Evolutionary conservation across 2,797 vertebrate species (phyloP), one percentile per base, ranked within the genome.

Genomic region (Gallinago solitaria): DNA sequence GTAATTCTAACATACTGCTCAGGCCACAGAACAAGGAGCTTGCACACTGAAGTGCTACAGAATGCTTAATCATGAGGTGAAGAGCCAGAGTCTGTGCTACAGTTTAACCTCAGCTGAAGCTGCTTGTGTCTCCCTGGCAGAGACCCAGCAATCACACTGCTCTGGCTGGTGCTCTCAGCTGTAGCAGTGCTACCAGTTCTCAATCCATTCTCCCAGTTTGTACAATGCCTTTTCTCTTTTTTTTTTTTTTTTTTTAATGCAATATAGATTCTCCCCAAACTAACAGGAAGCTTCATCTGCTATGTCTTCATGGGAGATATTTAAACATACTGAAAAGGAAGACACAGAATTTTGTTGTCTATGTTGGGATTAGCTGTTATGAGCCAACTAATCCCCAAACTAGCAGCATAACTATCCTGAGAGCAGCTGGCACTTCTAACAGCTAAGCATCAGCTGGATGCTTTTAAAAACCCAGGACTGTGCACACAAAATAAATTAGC

Each of bases 181-280:
- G 32, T 7, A 35, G 4, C 5, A 12, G 5, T 9, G 32, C 39
- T 24, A 50, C 13, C 0, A 0, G 25, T 21, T 37, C 47, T 23
- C 47, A 47, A 79, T 35, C 11, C 7, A 16, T 60, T 37, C n/a
- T 69, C 32, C 15, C 5, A 32, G 28, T 82, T 50, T 37, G 21
- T 12, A 53, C 28, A 61, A 50, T 6, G 18, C 3, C 11, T 69
- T 81, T 51, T 41, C 9, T 83, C 6, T 35, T 10, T 43, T 27
- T 50, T 51, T 16, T 30, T 28, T 51, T 30, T 28, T 53, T 53
- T 47, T 47, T 47, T 47, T 47, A 21, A 47, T 23, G 4, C 5
- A 3, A 11, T 30, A 37, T 7, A 64, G 27, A 48, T 75, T 78
- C 11, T 87, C 9, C 67, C 30, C 23, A 76, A 28, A 47, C 32